Percentiles rank a stretch among this genome's conserved stretches.
Conservation (phyloP, 2,888 invertebrate species). For the Xanthorhoe designata region DNA sequence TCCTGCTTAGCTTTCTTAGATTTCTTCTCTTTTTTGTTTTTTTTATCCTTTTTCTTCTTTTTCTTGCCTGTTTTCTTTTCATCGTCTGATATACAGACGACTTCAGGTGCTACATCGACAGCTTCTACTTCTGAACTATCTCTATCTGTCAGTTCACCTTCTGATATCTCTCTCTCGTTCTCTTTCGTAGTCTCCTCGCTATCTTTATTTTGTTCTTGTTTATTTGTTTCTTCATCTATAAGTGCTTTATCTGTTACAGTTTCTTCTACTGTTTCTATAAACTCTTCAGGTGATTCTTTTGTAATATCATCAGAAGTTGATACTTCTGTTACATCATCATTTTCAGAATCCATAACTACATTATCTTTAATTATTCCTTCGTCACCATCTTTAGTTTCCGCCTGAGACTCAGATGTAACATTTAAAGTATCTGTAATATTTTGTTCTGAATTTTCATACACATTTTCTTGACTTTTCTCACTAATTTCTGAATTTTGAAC, state of each 20-base stretch:
- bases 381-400: background rate
- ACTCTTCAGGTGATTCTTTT: background rate
- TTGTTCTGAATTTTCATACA: background rate
- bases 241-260: background rate
- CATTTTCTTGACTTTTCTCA: background rate
- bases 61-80: slow-evolving; percentile 66
- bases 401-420: background rate
- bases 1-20: slow-evolving; percentile 62
- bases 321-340: background rate
- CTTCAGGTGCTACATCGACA: slow-evolving; percentile 70
- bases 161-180: slow-evolving; percentile 36
- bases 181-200: slow-evolving; percentile 14
- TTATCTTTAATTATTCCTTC: background rate
- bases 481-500: background rate
- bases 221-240: background rate
- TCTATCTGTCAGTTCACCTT: slow-evolving; percentile 61
- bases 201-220: slow-evolving; percentile 18
- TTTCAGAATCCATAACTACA: background rate
- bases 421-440: background rate
- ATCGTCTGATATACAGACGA: slow-evolving; percentile 83
- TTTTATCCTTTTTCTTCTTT: slow-evolving; percentile 76
- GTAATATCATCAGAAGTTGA: slow-evolving; percentile 4
- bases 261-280: background rate
- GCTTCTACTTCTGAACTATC: slow-evolving; percentile 72
- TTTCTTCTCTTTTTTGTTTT: slow-evolving; percentile 66